phyloP scores from a whole-genome alignment of 2,113 vertebrate species.

The Microcebus murinus region DNA sequence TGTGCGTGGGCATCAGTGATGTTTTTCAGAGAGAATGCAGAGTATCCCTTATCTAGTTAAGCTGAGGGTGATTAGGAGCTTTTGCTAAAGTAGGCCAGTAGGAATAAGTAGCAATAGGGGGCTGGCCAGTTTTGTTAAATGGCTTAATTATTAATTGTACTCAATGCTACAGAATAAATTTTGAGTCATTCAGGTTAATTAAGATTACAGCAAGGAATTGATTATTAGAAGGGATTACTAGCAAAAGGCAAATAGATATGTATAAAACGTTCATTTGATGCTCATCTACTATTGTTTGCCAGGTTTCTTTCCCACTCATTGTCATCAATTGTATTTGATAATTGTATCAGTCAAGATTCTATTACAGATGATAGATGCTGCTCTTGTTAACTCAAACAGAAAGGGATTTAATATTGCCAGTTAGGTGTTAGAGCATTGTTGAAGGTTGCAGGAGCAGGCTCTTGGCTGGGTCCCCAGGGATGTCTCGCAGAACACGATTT shows the following conservation, averaged over 20 bases:
- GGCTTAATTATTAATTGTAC: neutral
- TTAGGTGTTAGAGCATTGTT: neutral
- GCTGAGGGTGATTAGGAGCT: neutral
- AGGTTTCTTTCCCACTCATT: neutral
- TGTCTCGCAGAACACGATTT: neutral
- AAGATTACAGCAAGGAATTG: neutral
- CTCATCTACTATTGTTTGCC: neutral
- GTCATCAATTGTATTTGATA: conserved; percentile 3
- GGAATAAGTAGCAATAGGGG: neutral
- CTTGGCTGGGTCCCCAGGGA: neutral
- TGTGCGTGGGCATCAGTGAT: neutral
- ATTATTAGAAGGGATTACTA: neutral
- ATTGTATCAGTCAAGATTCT: neutral
- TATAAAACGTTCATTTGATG: conserved; percentile 10
- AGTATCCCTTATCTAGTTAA: neutral
- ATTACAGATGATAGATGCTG: neutral
- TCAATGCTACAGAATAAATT: neutral
- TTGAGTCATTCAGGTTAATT: conserved; percentile 34
- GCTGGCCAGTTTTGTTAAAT: neutral
- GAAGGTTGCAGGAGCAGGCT: neutral
- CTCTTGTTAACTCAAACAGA: conserved; percentile 4
- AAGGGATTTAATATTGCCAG: neutral
- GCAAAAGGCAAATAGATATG: neutral
- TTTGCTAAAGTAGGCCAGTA: neutral
- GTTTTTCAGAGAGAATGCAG: neutral